phyloP scores from a whole-genome alignment of 2,888 invertebrate species.

The Leucania comma region DNA sequence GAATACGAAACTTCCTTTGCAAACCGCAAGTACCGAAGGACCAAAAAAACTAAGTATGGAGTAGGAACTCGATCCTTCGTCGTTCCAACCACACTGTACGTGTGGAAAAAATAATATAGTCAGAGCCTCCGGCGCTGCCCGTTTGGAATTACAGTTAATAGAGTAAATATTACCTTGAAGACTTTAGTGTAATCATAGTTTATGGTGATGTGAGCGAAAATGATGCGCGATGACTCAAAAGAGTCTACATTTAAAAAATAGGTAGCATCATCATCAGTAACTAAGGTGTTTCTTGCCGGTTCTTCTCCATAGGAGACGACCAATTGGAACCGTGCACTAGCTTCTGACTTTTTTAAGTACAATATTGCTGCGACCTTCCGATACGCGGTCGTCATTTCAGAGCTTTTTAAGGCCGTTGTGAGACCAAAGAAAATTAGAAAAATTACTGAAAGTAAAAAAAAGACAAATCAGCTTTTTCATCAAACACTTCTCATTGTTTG shows the following conservation, averaged over 20 bases:
- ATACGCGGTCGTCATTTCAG: too few relatives aligned
- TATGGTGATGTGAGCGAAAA: conserved; percentile 32
- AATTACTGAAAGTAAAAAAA: too few relatives aligned
- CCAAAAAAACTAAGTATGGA: conserved; percentile 73
- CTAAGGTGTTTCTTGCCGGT: too few relatives aligned
- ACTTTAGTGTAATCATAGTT: conserved; percentile 36
- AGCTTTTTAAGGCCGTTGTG: too few relatives aligned
- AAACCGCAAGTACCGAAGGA: conserved; percentile 79
- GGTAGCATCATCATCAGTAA: neutral
- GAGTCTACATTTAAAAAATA: neutral
- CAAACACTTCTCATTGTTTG: too few relatives aligned
- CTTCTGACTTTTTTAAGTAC: too few relatives aligned
- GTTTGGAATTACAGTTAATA: conserved; percentile 57
- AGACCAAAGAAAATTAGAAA: too few relatives aligned
- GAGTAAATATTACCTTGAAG: conserved; percentile 53
- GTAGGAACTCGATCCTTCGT: conserved; percentile 80
- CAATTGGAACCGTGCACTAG: too few relatives aligned
- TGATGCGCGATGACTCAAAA: neutral
- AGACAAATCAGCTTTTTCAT: too few relatives aligned
- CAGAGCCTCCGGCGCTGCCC: conserved; percentile 23
- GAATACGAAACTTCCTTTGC: conserved; percentile 83
- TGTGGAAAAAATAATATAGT: conserved; percentile 60
- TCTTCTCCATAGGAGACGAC: too few relatives aligned
- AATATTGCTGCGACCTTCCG: too few relatives aligned
- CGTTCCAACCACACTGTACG: conserved; percentile 76